Evolutionary conservation across 1,140 invertebrate genomes (phyloP).

Genomic region (Micrasema longulum): DNA sequence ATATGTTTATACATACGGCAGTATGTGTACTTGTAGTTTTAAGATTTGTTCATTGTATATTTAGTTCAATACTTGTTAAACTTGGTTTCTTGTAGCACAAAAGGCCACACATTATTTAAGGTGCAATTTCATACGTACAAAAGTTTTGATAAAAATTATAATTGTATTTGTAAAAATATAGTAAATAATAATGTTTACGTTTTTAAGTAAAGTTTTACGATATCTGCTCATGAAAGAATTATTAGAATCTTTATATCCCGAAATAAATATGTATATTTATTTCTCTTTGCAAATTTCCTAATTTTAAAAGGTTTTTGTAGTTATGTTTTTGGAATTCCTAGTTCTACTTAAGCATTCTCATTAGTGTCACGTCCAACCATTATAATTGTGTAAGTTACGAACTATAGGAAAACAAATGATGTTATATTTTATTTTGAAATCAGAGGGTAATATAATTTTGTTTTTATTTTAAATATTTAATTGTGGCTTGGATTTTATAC

Average conservation of each 20-base stretch:
- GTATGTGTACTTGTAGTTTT: constrained; percentile 21
- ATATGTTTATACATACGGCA: constrained; percentile 21
- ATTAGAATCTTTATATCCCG: no score
- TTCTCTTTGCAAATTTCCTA: no score
- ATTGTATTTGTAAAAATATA: no score
- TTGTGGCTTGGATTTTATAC: constrained; percentile 44
- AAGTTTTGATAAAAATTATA: neutral
- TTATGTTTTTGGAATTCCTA: no score
- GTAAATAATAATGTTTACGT: no score
- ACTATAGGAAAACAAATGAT: neutral
- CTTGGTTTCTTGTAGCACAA: constrained; percentile 26
- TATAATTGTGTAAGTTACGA: no score
- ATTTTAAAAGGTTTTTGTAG: no score
- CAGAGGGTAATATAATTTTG: constrained; percentile 16
- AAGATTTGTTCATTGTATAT: constrained; percentile 28
- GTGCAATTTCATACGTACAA: constrained; percentile 42
- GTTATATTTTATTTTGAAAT: constrained; percentile 27
- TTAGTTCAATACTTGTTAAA: constrained; percentile 24
- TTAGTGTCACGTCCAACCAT: no score
- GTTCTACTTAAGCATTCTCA: no score
- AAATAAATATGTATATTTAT: no score
- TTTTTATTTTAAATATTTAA: constrained; percentile 35
- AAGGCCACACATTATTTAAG: constrained; percentile 29
- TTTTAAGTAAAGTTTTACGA: no score
- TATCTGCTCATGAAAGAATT: no score